Percentiles rank a stretch among this genome's conserved stretches.
Conservation (phyloP, 2,113 vertebrate genomes). For the Colaptes auratus region DNA sequence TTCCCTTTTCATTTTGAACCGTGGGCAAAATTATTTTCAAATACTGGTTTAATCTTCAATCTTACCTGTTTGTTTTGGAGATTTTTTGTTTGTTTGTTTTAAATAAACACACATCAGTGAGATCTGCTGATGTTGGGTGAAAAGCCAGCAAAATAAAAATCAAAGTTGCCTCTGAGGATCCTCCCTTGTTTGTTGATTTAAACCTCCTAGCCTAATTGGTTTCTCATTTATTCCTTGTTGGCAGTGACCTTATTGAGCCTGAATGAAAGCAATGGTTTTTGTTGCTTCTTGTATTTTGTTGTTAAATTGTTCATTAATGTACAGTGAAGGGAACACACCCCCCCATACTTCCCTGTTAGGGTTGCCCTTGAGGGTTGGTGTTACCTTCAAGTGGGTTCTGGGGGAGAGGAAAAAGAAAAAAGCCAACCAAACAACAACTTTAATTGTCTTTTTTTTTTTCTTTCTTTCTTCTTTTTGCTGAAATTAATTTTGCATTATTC, state of each 20-base stretch:
- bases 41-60: neutral
- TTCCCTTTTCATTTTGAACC: neutral
- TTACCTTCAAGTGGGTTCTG: neutral
- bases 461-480: neutral
- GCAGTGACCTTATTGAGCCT: neutral
- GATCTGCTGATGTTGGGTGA: neutral
- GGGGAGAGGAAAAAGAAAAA: fast-evolving
- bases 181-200: neutral
- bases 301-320: neutral
- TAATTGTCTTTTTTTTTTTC: neutral
- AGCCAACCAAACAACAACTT: no score
- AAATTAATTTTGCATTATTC: neutral
- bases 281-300: neutral
- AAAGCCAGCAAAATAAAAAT: neutral
- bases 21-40: neutral
- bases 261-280: neutral
- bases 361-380: neutral
- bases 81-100: neutral
- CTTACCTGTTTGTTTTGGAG: neutral
- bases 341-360: neutral
- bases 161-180: neutral
- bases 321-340: neutral
- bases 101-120: neutral
- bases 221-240: neutral
- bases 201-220: neutral